phyloP scores from a whole-genome alignment of 2,113 vertebrate species.

The Pachycephala philippinensis region DNA sequence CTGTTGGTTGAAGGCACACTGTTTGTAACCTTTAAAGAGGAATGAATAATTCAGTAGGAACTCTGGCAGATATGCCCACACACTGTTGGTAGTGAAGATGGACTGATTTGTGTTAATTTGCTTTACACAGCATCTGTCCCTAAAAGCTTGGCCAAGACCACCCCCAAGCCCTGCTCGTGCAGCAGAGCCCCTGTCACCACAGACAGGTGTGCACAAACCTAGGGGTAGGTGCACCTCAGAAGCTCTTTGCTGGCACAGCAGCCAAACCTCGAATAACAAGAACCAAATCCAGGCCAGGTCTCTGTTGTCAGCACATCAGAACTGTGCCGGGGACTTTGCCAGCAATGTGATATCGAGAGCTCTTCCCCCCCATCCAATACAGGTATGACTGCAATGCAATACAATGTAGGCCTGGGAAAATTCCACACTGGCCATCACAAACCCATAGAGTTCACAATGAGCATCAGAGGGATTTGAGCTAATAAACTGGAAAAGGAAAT shows the following conservation, averaged over 20 bases:
- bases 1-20: not conserved
- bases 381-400: not conserved
- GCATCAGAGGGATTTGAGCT: not conserved
- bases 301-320: not conserved
- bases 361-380: not conserved
- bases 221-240: not conserved
- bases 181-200: not conserved
- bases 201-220: not conserved
- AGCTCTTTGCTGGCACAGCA: not conserved
- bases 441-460: not conserved
- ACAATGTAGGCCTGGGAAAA: not conserved
- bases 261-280: not conserved
- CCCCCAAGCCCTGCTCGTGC: not conserved
- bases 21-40: not conserved
- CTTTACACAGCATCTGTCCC: not conserved
- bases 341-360: not conserved
- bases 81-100: not conserved
- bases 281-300: not conserved
- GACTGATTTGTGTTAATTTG: not conserved
- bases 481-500: not conserved
- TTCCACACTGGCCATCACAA: not conserved
- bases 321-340: not conserved
- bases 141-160: not conserved
- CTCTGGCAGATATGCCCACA: not conserved
- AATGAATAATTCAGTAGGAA: slow-evolving; percentile 1